Conservation (phyloP, 2,888 invertebrate species). For the Catonia carolina region DNA sequence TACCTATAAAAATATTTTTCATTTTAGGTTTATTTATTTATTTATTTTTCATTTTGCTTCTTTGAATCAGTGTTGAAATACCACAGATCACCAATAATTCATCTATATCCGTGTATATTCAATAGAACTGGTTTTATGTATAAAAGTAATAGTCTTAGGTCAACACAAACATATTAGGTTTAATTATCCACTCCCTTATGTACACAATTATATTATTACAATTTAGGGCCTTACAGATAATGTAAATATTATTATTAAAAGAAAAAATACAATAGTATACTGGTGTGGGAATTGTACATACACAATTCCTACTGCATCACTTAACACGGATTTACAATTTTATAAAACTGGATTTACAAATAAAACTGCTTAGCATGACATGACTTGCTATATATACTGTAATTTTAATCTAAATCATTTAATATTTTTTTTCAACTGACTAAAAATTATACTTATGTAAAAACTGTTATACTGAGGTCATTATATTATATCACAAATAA, state of each 20-base stretch:
- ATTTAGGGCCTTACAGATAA: slow-evolving; percentile 26
- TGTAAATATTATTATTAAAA: slow-evolving; percentile 7
- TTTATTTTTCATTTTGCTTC: too few relatives aligned
- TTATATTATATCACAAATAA: too few relatives aligned
- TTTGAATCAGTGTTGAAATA: slow-evolving; percentile 3
- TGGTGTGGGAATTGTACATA: slow-evolving; percentile 5
- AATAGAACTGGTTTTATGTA: slow-evolving; percentile 32
- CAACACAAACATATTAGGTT: slow-evolving; percentile 11
- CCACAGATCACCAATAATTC: slow-evolving; percentile 8
- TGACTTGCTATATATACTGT: too few relatives aligned
- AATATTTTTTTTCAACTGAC: too few relatives aligned
- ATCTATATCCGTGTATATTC: slow-evolving; percentile 23
- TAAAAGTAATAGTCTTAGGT: slow-evolving; percentile 22
- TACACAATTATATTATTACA: slow-evolving; percentile 12
- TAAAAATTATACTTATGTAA: too few relatives aligned
- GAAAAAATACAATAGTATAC: slow-evolving; percentile 13
- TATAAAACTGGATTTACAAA: slow-evolving; percentile 3
- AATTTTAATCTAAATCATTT: too few relatives aligned
- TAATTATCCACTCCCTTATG: slow-evolving; percentile 11
- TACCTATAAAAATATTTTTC: too few relatives aligned
- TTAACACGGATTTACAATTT: slow-evolving; percentile 5
- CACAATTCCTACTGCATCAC: slow-evolving; percentile 6
- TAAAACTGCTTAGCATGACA: too few relatives aligned
- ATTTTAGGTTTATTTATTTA: too few relatives aligned
- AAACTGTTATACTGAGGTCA: too few relatives aligned